Evolutionary conservation across 2,888 invertebrate species (phyloP), one percentile per base, ranked within the genome.

Genomic region (Polydrusus cervinus): DNA sequence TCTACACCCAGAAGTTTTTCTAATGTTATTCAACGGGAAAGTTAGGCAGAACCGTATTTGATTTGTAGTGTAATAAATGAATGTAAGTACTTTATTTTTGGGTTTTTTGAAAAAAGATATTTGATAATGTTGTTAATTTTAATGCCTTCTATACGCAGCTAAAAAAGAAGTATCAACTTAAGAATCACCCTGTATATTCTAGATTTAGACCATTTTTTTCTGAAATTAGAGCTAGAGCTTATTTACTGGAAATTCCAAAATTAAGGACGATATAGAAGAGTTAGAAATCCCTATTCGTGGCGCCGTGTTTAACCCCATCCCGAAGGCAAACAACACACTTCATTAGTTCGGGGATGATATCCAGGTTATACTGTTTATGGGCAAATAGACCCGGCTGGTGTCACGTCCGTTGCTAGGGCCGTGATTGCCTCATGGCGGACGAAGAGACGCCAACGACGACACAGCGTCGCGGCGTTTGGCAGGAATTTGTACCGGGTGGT

Each of bases 341-440:
- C 86, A 86, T 86, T 86, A 86, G 85, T 82, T 80, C 81, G 82
- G 81, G 83, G 86, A 86, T 85, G 85, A 86, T 86, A 83, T 83
- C 81, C 83, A 84, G 84, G 86, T 87, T 87, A 87, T 86, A 84
- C 85, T 87, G 86, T 87, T 87, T 87, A 87, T 86, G 84, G 85
- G 85, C 86, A 87, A 87, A 87, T 86, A 87, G 79, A 83, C 78
- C 77, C 79, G 79, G 80, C 78, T 81, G 81, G 80, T 82, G 84
- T 86, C 86, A 86, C 86, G 86, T 86, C 80, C 82, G 79, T 78
- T 78, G 79, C 80, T 79, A 79, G 78, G 78, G 80, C 78, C 78
- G 79, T 83, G 83, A 73, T 83, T 83, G 83, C 81, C 81, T 57
- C 25, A 61, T 53, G 68, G 62, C 67, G 73, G 73, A 67, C 73